Percentiles rank a stretch among this genome's conserved stretches.
These are phyloP conservation scores for Pelodiscus sinensis DNA, from an alignment of 2,113 vertebrate species.

Conservation along the genomic window DNA sequence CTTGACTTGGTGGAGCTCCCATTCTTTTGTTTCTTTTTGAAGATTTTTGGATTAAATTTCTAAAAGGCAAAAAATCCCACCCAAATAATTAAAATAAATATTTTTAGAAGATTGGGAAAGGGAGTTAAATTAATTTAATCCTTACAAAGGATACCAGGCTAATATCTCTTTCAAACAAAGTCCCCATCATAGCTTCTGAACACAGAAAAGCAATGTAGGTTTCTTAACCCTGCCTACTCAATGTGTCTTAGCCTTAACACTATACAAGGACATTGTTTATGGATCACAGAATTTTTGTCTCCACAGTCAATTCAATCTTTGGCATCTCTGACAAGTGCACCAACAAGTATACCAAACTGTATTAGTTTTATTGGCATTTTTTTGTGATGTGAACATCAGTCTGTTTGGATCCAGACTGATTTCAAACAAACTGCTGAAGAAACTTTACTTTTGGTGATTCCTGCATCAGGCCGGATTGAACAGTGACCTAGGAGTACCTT, in stretches of 20 bases:
- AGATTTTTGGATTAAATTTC: slow-evolving; percentile 99
- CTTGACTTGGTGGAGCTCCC: slow-evolving; percentile 93
- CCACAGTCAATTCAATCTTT: not conserved
- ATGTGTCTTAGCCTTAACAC: not conserved
- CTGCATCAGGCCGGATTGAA: not conserved
- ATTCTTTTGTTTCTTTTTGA: slow-evolving; percentile 98
- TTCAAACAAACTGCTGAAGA: not conserved
- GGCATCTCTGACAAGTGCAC: not conserved
- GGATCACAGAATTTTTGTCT: not conserved
- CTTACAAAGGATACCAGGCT: not conserved
- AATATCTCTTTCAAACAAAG: not conserved
- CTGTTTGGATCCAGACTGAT: not conserved
- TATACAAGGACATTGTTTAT: not conserved
- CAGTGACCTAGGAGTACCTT: too few relatives aligned
- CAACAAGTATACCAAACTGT: not conserved
- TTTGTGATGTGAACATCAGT: not conserved
- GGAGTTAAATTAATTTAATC: not conserved
- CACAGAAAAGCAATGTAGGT: not conserved
- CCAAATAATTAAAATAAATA: slow-evolving; percentile 11
- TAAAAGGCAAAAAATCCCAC: slow-evolving; percentile 64
- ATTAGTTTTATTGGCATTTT: not conserved
- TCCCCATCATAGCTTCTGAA: not conserved
- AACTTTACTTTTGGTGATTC: not conserved
- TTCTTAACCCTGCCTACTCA: not conserved
- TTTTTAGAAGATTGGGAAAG: not conserved